Evolutionary conservation across 1,140 invertebrate species (phyloP).

Genomic region (Portunus trituberculatus): DNA sequence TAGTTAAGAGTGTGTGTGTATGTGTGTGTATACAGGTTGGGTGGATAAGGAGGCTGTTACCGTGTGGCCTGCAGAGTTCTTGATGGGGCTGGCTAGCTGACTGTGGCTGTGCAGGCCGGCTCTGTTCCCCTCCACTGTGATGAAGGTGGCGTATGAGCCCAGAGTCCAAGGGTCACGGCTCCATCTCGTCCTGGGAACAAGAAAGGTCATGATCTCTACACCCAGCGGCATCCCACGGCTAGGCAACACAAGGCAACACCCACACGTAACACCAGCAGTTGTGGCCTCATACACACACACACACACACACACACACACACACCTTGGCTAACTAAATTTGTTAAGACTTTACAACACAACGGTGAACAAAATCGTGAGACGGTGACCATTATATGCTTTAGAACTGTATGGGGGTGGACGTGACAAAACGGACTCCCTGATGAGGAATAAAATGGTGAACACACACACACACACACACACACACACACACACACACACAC

Average conservation of each 20-base stretch:
- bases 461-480: too few relatives aligned
- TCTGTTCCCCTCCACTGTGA: conserved; percentile 41
- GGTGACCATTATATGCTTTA: too few relatives aligned
- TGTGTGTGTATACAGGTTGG: neutral
- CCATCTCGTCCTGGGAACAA: conserved; percentile 51
- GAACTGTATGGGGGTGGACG: too few relatives aligned
- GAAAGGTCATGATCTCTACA: too few relatives aligned
- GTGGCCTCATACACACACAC: neutral
- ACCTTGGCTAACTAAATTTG: conserved; percentile 47
- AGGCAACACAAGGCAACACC: neutral
- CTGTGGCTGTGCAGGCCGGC: conserved; percentile 34
- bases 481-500: too few relatives aligned
- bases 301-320: conserved; percentile 27
- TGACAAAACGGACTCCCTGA: too few relatives aligned
- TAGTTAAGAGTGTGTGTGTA: neutral
- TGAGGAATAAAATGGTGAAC: too few relatives aligned
- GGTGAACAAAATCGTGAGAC: too few relatives aligned
- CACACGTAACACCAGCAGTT: neutral
- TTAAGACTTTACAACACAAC: neutral
- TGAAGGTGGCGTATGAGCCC: conserved; percentile 60
- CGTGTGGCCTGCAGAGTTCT: conserved; percentile 43
- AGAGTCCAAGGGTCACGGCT: conserved; percentile 57
- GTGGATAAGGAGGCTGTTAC: neutral
- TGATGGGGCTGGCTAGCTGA: conserved; percentile 30
- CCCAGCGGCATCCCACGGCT: neutral